These are phyloP conservation scores for Drosophila miranda DNA, from an alignment of 1,140 invertebrate genomes.

Conservation along the genomic window DNA sequence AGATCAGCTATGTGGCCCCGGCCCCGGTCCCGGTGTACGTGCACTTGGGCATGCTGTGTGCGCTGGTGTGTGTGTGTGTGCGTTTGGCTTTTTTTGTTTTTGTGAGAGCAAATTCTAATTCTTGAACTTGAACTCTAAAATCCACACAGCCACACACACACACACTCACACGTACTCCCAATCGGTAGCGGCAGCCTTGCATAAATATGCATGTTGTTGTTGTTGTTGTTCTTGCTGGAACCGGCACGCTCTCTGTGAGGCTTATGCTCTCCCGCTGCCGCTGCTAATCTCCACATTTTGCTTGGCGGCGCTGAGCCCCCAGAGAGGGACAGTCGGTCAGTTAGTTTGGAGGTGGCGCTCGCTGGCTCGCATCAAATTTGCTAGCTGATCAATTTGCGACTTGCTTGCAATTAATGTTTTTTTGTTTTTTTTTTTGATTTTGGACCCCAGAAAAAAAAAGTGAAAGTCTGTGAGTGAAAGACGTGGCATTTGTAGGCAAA, in stretches of 20 bases:
- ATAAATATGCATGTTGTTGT: conserved; percentile 13
- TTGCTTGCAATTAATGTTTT: conserved; percentile 61
- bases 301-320: too few species aligned
- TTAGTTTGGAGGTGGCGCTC: conserved; percentile 50
- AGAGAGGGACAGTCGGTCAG: neutral
- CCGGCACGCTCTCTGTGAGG: conserved; percentile 32
- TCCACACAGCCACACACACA: conserved; percentile 49
- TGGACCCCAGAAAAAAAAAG: conserved; percentile 66
- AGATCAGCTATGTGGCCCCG: conserved; percentile 1
- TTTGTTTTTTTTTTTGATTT: conserved; percentile 25
- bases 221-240: conserved; percentile 31
- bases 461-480: conserved; percentile 73
- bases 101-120: conserved; percentile 62
- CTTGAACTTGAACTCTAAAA: conserved; percentile 81
- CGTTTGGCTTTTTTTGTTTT: neutral
- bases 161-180: conserved; percentile 7
- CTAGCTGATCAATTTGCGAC: conserved; percentile 46
- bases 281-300: neutral
- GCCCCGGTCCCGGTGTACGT: conserved; percentile 51
- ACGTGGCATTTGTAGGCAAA: conserved; percentile 54
- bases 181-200: too few species aligned
- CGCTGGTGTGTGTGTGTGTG: conserved; percentile 16
- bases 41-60: conserved; percentile 50
- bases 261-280: conserved; percentile 13
- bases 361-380: conserved; percentile 37